phyloP scores from a whole-genome alignment of 2,113 vertebrate genomes.

The Sinosuthora webbiana region DNA sequence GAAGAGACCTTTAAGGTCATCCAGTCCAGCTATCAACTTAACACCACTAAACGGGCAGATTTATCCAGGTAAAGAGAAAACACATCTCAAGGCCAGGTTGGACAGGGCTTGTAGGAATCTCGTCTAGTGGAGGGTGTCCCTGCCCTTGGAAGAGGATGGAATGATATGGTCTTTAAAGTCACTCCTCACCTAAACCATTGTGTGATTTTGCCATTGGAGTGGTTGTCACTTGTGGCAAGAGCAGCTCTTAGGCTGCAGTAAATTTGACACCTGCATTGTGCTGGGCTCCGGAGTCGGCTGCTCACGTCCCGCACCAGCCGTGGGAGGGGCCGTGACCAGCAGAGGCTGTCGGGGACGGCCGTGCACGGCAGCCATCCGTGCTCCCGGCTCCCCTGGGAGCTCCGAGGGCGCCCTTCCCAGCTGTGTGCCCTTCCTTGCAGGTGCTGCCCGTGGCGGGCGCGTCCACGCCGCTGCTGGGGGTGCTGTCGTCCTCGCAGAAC shows the following conservation, averaged over 20 bases:
- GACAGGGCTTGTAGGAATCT: not conserved
- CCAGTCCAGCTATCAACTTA: not conserved
- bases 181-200: not conserved
- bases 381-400: not conserved
- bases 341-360: not conserved
- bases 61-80: not conserved
- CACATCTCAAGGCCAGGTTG: not conserved
- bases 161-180: not conserved
- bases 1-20: not conserved
- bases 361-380: accelerated
- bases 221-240: not conserved
- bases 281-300: accelerated
- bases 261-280: accelerated
- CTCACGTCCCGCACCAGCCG: accelerated
- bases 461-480: slow-evolving; percentile 79
- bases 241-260: not conserved
- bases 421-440: slow-evolving; percentile 51
- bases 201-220: accelerated
- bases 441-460: slow-evolving; percentile 14
- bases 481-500: slow-evolving; percentile 90
- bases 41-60: not conserved
- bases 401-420: not conserved
- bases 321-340: not conserved
- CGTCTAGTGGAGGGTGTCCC: not conserved
- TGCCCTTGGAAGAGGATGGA: not conserved